These are phyloP conservation scores for Trichechus manatus DNA, from an alignment of 2,113 vertebrate genomes.

Conservation along the genomic window DNA sequence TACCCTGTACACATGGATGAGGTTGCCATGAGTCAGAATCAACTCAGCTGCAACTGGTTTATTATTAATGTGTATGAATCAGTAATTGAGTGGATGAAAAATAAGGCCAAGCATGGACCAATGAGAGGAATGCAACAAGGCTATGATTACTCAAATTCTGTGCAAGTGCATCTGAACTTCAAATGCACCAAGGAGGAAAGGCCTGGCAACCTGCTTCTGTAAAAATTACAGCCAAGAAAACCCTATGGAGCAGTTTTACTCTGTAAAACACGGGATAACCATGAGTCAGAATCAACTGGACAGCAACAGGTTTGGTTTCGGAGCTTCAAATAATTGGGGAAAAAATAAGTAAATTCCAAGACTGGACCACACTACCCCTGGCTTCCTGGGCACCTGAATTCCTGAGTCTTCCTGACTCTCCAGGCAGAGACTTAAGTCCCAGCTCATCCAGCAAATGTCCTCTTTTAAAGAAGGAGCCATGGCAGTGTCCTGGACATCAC, in stretches of 20 bases:
- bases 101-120: background rate
- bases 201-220: background rate
- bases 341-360: conserved; percentile 3
- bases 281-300: background rate
- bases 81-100: background rate
- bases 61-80: background rate
- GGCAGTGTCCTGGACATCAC: background rate
- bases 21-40: background rate
- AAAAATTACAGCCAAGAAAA: background rate
- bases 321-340: background rate
- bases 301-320: background rate
- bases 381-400: background rate
- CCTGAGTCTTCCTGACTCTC: background rate
- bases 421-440: background rate
- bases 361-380: rapidly evolving
- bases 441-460: background rate
- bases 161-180: background rate
- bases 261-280: background rate
- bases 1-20: background rate
- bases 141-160: background rate
- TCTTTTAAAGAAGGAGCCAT: background rate
- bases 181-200: background rate
- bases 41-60: background rate
- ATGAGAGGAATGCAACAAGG: background rate
- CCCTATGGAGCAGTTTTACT: background rate